Evolutionary conservation across 1,140 invertebrate species (phyloP).

Genomic region (Drosophila bipectinata): DNA sequence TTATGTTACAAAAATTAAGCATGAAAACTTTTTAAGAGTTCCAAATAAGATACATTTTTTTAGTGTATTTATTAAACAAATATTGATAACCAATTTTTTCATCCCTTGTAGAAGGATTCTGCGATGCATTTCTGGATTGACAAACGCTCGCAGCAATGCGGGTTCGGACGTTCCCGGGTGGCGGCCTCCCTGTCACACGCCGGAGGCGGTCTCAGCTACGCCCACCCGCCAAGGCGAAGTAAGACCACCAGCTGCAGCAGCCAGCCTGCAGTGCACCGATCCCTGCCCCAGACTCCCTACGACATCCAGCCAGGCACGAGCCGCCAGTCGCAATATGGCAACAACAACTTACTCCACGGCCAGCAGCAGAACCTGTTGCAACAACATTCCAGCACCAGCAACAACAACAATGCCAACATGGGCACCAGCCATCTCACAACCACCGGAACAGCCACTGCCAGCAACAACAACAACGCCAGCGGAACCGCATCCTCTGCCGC

Average conservation of each 20-base stretch:
- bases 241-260: constrained; percentile 63
- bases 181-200: constrained; percentile 80
- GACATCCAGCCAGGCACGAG: constrained; percentile 58
- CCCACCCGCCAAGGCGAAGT: constrained; percentile 75
- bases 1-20: too few species aligned
- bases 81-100: background rate
- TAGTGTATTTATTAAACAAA: background rate
- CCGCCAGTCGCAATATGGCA: constrained; percentile 57
- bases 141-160: constrained; percentile 88
- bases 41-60: too few species aligned
- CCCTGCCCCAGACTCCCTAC: constrained; percentile 49
- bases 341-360: constrained; percentile 65
- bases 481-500: constrained; percentile 65
- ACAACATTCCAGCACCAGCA: constrained; percentile 55
- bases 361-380: constrained; percentile 61
- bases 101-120: constrained; percentile 11
- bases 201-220: constrained; percentile 77
- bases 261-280: constrained; percentile 56
- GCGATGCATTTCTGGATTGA: constrained; percentile 90
- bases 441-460: constrained; percentile 53
- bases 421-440: constrained; percentile 24
- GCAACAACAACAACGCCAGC: constrained; percentile 56
- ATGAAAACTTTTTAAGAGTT: too few species aligned
- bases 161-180: constrained; percentile 85
- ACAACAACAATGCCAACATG: constrained; percentile 38